Conservation (phyloP, 2,797 vertebrate genomes). For the Adelosebastes latens region DNA sequence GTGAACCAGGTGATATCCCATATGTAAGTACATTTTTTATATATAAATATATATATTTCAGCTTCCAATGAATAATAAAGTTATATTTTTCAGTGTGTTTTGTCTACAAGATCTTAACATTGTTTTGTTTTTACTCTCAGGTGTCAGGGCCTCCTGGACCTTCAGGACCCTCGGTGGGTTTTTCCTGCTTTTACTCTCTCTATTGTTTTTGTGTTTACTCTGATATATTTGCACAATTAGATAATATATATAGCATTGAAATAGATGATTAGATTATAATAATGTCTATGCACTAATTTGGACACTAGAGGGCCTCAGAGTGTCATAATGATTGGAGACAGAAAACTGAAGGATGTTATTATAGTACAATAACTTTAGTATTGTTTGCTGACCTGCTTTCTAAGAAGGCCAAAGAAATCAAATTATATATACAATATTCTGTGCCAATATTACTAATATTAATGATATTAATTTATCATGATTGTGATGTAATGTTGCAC, state of each 20-base stretch:
- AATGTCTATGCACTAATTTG: not conserved
- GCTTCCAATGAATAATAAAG: not conserved
- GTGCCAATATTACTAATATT: not conserved
- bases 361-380: not conserved
- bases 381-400: not conserved
- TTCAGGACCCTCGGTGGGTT: constrained; percentile 86
- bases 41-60: not conserved
- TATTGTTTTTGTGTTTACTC: not conserved
- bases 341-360: not conserved
- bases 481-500: not conserved
- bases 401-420: not conserved
- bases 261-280: not conserved
- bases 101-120: not conserved
- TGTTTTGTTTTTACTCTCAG: constrained; percentile 65
- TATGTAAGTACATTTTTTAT: constrained; percentile 85
- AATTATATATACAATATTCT: not conserved
- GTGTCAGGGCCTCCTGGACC: constrained; percentile 90
- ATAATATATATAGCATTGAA: not conserved
- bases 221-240: not conserved
- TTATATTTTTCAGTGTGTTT: not conserved
- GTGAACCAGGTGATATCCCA: constrained; percentile 94
- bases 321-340: not conserved
- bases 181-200: not conserved
- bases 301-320: constrained; percentile 35
- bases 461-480: not conserved